phyloP scores from a whole-genome alignment of 2,113 vertebrate species.

The Rana temporaria region DNA sequence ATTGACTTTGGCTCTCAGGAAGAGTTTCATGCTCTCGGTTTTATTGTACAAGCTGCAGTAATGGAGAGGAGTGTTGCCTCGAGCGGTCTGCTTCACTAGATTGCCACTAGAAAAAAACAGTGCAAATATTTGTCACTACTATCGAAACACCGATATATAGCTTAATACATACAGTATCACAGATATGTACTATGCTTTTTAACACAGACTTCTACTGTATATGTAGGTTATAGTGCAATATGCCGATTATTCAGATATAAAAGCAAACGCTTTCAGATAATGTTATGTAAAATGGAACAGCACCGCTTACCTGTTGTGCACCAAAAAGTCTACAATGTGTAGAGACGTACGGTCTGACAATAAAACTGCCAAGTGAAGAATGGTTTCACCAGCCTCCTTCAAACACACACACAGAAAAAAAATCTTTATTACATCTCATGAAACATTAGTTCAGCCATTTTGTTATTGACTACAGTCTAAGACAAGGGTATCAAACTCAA shows the following conservation, averaged over 20 bases:
- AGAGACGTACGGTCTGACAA: conserved; percentile 72
- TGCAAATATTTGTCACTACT: background rate
- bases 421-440: no score
- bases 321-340: conserved; percentile 75
- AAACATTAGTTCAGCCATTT: no score
- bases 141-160: no score
- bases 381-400: conserved; percentile 73
- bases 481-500: no score
- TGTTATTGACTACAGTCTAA: no score
- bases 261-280: background rate
- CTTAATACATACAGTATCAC: no score
- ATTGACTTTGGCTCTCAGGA: conserved; percentile 73
- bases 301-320: conserved; percentile 72
- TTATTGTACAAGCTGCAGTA: conserved; percentile 76
- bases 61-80: conserved; percentile 71
- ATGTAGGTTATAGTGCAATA: no score
- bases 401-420: conserved; percentile 14
- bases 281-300: background rate
- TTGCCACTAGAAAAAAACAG: conserved; percentile 63
- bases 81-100: conserved; percentile 64
- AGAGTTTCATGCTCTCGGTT: conserved; percentile 72
- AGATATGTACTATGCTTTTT: no score
- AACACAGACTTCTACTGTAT: no score
- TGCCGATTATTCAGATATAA: background rate
- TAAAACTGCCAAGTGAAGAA: conserved; percentile 73